Evolutionary conservation across 1,140 invertebrate species (phyloP).

Genomic region (Heliconius hewitsoni): DNA sequence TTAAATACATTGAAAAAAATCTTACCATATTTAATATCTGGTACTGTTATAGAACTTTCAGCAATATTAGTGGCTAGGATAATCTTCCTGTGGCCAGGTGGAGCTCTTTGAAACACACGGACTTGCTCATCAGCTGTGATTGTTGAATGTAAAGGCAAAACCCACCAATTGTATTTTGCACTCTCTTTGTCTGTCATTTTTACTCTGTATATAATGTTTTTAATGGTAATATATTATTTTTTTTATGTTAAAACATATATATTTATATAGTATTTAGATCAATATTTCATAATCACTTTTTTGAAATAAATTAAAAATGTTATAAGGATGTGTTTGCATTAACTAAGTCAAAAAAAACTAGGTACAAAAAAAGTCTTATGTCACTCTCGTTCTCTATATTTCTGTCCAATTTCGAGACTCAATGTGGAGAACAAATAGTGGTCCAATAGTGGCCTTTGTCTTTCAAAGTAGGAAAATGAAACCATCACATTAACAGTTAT

Average conservation of each 20-base stretch:
- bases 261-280: constrained; percentile 4
- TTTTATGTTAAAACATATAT: constrained; percentile 3
- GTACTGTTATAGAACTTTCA: constrained; percentile 97
- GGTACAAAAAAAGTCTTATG: too few relatives aligned
- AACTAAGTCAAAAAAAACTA: too few relatives aligned
- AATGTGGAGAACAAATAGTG: too few relatives aligned
- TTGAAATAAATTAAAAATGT: too few relatives aligned
- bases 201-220: constrained; percentile 34
- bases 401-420: too few relatives aligned
- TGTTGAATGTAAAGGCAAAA: constrained; percentile 83
- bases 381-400: too few relatives aligned
- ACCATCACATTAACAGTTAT: too few relatives aligned
- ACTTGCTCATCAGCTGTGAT: constrained; percentile 97
- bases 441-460: too few relatives aligned
- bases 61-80: constrained; percentile 98
- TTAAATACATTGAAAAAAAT: background rate
- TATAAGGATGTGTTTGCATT: too few relatives aligned
- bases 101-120: constrained; percentile 84
- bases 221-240: too few relatives aligned
- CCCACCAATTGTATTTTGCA: constrained; percentile 65
- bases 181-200: constrained; percentile 52
- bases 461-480: too few relatives aligned
- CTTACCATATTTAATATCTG: constrained; percentile 93
- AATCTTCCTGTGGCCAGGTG: constrained; percentile 86
- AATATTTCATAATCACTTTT: too few relatives aligned